Conservation (phyloP, 30 jellyfish, hydroid and myxozoan genomes). For the Hydractinia symbiolongicarpus region DNA sequence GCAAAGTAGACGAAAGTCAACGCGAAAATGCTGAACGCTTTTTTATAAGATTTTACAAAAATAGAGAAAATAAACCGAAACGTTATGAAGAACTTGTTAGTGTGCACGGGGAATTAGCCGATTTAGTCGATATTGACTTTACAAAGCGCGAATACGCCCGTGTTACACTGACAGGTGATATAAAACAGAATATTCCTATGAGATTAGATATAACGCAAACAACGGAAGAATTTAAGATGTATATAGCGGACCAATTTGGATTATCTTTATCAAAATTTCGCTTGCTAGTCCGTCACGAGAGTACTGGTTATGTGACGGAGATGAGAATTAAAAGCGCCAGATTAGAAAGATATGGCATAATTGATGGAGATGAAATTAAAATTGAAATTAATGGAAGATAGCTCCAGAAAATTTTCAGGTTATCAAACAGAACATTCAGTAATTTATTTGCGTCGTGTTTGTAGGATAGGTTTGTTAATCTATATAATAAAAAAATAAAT, state of each 20-base stretch:
- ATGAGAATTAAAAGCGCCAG: neutral
- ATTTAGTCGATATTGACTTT: slow-evolving; percentile 78
- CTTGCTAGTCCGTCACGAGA: neutral
- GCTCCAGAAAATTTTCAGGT: too few species aligned
- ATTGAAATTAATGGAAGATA: neutral
- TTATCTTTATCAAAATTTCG: slow-evolving; percentile 11
- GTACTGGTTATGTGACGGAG: neutral
- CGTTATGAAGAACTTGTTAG: slow-evolving; percentile 69
- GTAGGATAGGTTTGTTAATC: too few species aligned
- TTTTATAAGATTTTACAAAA: slow-evolving; percentile 67
- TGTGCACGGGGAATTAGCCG: slow-evolving; percentile 56
- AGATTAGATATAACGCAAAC: neutral
- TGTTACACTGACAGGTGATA: slow-evolving; percentile 24
- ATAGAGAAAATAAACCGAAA: slow-evolving; percentile 54
- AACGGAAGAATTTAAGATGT: slow-evolving; percentile 9
- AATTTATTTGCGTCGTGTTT: too few species aligned
- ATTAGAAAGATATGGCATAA: neutral
- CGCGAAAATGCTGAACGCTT: slow-evolving; percentile 86
- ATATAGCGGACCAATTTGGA: neutral
- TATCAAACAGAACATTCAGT: too few species aligned
- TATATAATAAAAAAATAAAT: too few species aligned
- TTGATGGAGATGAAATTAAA: slow-evolving; percentile 1
- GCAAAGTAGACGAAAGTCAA: slow-evolving; percentile 46
- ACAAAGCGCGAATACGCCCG: slow-evolving; percentile 8
- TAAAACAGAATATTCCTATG: neutral